These are phyloP conservation scores for Encarsia formosa DNA, from an alignment of 2,888 invertebrate genomes.

Conservation along the genomic window DNA sequence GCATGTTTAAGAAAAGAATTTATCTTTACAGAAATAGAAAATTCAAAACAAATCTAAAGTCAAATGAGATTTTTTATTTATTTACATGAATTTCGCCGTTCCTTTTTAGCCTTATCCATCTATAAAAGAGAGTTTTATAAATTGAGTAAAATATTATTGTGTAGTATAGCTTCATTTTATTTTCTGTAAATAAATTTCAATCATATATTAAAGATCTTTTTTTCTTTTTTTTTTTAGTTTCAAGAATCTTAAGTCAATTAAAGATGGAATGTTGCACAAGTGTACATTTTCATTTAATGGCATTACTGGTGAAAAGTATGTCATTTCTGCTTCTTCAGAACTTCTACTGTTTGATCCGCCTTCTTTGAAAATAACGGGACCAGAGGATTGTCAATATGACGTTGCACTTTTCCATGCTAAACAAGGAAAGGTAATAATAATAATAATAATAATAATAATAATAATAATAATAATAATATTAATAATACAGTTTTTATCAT, in stretches of 20 bases:
- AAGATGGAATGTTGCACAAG: conserved; percentile 33
- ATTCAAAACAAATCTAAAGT: too few species aligned
- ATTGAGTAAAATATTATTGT: too few species aligned
- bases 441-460: neutral
- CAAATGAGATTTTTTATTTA: too few species aligned
- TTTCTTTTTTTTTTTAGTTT: conserved; percentile 1
- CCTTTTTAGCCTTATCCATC: too few species aligned
- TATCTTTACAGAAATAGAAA: too few species aligned
- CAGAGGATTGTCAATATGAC: conserved; percentile 64
- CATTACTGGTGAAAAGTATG: conserved; percentile 46
- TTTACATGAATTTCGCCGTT: too few species aligned
- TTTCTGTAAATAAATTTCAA: too few species aligned
- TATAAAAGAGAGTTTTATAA: too few species aligned
- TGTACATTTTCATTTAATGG: conserved; percentile 51
- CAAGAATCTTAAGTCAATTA: conserved; percentile 12
- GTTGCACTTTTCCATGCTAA: conserved; percentile 64
- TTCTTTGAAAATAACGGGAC: conserved; percentile 59
- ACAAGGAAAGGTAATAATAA: conserved; percentile 50
- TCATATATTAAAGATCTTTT: too few species aligned
- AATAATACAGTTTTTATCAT: conserved; percentile 1
- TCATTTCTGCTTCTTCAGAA: conserved; percentile 67
- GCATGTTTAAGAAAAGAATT: too few species aligned
- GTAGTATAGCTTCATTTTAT: too few species aligned
- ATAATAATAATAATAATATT: neutral
- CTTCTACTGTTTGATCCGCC: conserved; percentile 68